Conservation (phyloP, 2,113 vertebrate species). For the Chlorodrepanis virens region DNA sequence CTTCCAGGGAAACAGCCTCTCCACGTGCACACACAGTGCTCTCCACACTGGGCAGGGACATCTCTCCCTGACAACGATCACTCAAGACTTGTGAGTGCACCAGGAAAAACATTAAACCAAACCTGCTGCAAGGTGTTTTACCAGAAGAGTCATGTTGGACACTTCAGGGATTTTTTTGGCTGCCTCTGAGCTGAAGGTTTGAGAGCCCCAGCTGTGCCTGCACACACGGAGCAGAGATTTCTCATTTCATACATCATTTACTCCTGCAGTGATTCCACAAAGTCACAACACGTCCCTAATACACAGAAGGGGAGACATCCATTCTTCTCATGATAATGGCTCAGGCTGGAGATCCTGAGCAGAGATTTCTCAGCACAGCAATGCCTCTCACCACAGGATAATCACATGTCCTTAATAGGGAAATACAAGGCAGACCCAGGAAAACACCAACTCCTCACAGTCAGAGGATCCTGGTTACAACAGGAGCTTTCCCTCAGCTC, state of each 20-base stretch:
- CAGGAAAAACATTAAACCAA: neutral
- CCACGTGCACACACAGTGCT: accelerated
- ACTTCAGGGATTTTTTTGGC: neutral
- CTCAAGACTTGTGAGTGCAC: neutral
- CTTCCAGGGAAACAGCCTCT: neutral
- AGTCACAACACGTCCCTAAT: conserved; percentile 53
- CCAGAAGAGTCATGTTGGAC: neutral
- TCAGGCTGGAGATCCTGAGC: neutral
- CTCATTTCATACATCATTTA: conserved; percentile 79
- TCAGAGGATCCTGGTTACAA: neutral
- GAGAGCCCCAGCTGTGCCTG: neutral
- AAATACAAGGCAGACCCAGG: neutral
- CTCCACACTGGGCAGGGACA: neutral
- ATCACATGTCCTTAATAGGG: neutral
- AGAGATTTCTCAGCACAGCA: neutral
- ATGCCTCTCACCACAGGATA: neutral
- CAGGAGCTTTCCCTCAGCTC: neutral
- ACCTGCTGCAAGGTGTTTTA: neutral
- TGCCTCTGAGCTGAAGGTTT: neutral
- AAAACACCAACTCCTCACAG: neutral
- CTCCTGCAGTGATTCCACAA: conserved; percentile 58
- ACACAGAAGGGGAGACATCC: conserved; percentile 42
- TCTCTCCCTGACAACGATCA: neutral
- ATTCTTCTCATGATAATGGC: neutral
- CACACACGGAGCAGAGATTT: conserved; percentile 41